These are phyloP conservation scores for Calypte anna DNA, from an alignment of 2,113 vertebrate species.

Conservation along the genomic window DNA sequence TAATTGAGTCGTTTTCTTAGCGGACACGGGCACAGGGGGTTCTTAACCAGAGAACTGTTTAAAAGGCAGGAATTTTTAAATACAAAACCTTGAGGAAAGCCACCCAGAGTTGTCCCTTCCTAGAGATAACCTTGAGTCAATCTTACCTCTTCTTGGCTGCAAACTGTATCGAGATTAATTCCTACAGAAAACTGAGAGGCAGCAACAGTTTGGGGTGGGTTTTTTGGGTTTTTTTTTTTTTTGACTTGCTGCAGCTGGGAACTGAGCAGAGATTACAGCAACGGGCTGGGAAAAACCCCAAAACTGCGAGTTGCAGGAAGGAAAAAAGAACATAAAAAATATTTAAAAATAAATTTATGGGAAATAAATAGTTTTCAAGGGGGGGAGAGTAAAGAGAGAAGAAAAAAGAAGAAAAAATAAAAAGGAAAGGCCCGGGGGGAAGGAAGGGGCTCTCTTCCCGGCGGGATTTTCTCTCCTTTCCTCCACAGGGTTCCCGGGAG, in stretches of 20 bases:
- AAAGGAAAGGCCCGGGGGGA: not conserved
- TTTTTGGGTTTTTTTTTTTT: not conserved
- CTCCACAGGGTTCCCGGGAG: not conserved
- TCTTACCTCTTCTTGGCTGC: constrained; percentile 29
- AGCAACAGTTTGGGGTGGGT: not conserved
- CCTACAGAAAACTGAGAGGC: not conserved
- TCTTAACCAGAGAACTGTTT: not conserved
- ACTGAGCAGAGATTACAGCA: not conserved
- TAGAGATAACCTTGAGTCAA: not conserved
- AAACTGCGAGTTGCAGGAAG: not conserved
- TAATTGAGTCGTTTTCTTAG: not conserved
- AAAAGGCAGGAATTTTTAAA: not conserved
- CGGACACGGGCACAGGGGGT: not conserved
- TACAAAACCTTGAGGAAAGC: not conserved
- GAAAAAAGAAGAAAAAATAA: no score
- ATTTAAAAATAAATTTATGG: not conserved
- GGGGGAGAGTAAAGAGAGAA: not conserved
- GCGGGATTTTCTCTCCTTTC: not conserved
- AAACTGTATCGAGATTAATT: not conserved
- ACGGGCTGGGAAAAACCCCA: not conserved
- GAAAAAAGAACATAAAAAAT: not conserved
- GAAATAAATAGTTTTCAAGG: not conserved
- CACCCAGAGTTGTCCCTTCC: not conserved
- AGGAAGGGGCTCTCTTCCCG: not conserved
- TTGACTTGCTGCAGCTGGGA: not conserved